Conservation (phyloP, 2,113 vertebrate genomes). For the Okapia johnstoni region DNA sequence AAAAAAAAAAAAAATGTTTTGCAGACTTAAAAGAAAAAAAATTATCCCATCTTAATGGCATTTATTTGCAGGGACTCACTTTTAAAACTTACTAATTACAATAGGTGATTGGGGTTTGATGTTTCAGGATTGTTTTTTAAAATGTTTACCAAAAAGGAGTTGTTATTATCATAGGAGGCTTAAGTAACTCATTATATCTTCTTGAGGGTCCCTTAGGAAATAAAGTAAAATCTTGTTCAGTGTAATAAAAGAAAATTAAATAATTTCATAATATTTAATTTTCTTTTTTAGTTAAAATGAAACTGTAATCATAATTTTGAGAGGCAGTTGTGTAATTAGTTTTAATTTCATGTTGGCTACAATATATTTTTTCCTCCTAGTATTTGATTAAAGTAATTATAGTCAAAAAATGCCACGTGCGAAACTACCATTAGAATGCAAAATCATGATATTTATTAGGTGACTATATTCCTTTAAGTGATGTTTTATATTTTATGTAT, state of each 20-base stretch:
- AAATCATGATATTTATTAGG: not conserved
- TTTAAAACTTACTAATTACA: not conserved
- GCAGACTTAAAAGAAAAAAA: not conserved
- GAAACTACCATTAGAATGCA: not conserved
- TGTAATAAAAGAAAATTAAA: conserved; percentile 58
- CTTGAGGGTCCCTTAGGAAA: conserved; percentile 43
- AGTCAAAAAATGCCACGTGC: not conserved
- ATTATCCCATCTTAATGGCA: not conserved
- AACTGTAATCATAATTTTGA: conserved; percentile 47
- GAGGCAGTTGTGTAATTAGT: conserved; percentile 27
- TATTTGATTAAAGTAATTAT: conserved; percentile 31
- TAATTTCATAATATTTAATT: conserved; percentile 59
- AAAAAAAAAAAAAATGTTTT: not conserved
- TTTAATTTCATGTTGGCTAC: conserved; percentile 27
- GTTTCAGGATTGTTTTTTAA: not conserved
- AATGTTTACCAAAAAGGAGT: conserved; percentile 11
- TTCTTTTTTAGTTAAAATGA: conserved; percentile 58
- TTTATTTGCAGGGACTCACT: not conserved
- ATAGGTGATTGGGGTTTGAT: conserved; percentile 10
- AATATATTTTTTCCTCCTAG: not conserved
- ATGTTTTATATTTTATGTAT: not conserved
- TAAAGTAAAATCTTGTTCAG: not conserved
- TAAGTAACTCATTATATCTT: not conserved
- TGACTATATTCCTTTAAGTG: not conserved
- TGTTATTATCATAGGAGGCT: not conserved